phyloP scores from a whole-genome alignment of 2,888 invertebrate species.

The Andrena bucephala region DNA sequence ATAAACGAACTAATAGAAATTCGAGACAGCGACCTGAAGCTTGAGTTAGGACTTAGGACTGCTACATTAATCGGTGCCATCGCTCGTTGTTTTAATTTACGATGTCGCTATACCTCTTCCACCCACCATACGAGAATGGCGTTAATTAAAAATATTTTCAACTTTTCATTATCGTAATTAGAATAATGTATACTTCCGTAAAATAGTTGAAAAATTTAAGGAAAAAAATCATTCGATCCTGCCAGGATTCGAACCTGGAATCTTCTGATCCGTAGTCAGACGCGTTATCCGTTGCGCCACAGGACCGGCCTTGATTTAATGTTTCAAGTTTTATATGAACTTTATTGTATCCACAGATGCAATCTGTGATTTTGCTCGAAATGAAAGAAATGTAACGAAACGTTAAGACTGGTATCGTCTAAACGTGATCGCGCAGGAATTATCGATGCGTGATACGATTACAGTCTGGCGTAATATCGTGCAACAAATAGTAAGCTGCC shows the following conservation, averaged over 20 bases:
- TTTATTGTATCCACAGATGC: neutral
- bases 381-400: conserved; percentile 5
- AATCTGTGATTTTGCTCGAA: neutral
- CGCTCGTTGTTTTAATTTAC: no score
- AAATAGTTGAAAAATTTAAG: neutral
- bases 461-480: conserved; percentile 5
- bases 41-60: no score
- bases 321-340: neutral
- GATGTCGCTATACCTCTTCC: no score
- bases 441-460: neutral
- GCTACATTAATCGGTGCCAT: no score
- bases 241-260: conserved; percentile 81
- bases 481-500: neutral
- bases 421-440: neutral
- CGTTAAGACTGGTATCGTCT: neutral
- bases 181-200: no score
- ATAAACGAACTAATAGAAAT: no score
- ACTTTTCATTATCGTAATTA: neutral
- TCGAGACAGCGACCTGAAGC: no score
- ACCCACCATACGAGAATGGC: no score
- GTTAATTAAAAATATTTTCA: no score
- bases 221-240: conserved; percentile 75
- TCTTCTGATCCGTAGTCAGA: conserved; percentile 81
- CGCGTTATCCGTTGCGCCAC: conserved; percentile 80
- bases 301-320: conserved; percentile 67